Evolutionary conservation across 2,797 vertebrate species (phyloP).

Genomic region (Bradypus variegatus): DNA sequence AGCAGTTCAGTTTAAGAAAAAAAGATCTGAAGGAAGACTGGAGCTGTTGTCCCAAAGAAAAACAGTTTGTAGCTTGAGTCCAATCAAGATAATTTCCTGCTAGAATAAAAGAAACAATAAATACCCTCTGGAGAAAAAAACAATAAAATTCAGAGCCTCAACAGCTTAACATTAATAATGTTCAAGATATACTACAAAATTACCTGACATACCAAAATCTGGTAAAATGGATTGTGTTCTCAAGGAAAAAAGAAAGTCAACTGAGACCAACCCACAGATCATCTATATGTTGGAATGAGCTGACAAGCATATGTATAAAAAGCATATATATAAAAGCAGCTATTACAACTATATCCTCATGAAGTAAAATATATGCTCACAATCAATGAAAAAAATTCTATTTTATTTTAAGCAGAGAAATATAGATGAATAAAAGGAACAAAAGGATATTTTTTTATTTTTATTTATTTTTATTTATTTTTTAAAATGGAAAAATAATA

Average conservation of each 20-base stretch:
- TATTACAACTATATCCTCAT: not conserved
- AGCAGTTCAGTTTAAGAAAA: not conserved
- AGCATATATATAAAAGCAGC: not conserved
- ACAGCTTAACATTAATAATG: not conserved
- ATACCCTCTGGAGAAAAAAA: not conserved
- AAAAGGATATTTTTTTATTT: not conserved
- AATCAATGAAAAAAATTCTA: not conserved
- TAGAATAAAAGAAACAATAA: not conserved
- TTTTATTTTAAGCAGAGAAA: not conserved
- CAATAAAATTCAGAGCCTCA: not conserved
- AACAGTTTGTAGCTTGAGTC: not conserved
- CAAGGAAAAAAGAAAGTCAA: not conserved
- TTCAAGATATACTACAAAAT: not conserved
- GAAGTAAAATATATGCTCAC: not conserved
- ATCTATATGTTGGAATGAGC: not conserved
- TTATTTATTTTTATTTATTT: no score
- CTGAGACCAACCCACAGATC: not conserved
- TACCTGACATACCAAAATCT: not conserved
- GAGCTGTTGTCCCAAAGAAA: not conserved
- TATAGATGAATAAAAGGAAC: not conserved
- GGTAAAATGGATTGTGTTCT: not conserved
- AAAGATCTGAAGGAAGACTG: not conserved
- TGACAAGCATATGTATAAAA: not conserved
- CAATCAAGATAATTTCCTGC: not conserved
- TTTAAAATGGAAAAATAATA: not conserved